phyloP scores from a whole-genome alignment of 64 coral and sea anemone genomes.

The Dendrophyllia cribrosa region DNA sequence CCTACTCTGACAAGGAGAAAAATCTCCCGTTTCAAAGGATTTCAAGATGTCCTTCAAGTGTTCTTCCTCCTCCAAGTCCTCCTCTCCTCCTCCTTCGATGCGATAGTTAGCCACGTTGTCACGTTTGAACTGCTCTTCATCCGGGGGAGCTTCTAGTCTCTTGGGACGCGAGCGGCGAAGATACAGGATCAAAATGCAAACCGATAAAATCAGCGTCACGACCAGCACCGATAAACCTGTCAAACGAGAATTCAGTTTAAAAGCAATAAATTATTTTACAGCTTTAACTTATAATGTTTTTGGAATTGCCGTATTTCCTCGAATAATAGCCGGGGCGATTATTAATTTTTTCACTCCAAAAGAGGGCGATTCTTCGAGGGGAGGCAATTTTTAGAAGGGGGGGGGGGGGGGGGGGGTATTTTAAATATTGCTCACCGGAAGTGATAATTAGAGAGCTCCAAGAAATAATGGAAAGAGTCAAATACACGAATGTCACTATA shows the following conservation, averaged over 20 bases:
- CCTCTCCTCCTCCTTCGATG: slow-evolving; percentile 88
- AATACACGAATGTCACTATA: no score
- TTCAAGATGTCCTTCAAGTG: slow-evolving; percentile 52
- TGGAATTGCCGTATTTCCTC: no score
- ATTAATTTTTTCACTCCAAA: no score
- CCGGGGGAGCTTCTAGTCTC: slow-evolving; percentile 28
- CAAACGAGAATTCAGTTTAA: not conserved
- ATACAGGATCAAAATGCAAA: slow-evolving; percentile 66
- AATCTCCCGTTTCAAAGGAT: slow-evolving; percentile 42
- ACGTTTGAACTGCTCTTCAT: slow-evolving; percentile 74
- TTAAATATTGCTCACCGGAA: no score
- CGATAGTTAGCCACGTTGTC: slow-evolving; percentile 87
- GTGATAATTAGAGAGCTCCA: no score
- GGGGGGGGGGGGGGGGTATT: no score
- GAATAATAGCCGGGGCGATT: no score
- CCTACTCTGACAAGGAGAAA: slow-evolving; percentile 8
- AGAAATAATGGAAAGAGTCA: no score
- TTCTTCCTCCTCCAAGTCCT: slow-evolving; percentile 60
- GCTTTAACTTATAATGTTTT: no score
- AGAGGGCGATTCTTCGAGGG: no score
- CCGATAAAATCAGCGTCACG: slow-evolving; percentile 60
- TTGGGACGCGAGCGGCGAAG: slow-evolving; percentile 52
- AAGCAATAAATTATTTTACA: not conserved
- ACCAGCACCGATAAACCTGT: slow-evolving; percentile 78
- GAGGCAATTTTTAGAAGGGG: no score